Evolutionary conservation across 2,797 vertebrate genomes (phyloP), one percentile per base, ranked within the genome.

Genomic region (Gallinago stenura): DNA sequence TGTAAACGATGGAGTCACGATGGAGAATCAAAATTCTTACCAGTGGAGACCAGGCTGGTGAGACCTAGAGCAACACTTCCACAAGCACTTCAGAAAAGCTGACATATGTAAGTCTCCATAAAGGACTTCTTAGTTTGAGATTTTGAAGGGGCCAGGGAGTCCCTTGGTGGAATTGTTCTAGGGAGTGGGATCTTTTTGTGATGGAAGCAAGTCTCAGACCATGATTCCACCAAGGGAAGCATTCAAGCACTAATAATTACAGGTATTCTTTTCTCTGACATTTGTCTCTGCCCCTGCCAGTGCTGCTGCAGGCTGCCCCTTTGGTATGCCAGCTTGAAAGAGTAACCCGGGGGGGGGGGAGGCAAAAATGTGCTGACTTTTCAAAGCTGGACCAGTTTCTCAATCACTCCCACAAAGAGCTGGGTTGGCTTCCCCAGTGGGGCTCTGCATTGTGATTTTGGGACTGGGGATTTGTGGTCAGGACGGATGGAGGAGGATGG

Each of bases 91-190:
- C 14, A 50, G 62, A 61, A 21, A 88, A 25, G 21, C 78, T 77
- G 25, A 22, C 0, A 0, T 3, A 4, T 31, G 10, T 66, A 56
- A 28, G 6, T 46, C 18, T 54, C 57, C 2, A 0, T n/a, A 68
- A 76, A 66, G 13, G 33, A 37, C 58, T 41, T 50, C 6, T 51
- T 35, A 69, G 31, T 7, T 2, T 79, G 58, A 75, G 58, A 76
- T 56, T 89, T 83, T 25, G 17, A 88, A 90, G 76, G 17, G 15
- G 21, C 11, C 24, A 62, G 24, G 51, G 45, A 56, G 20, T 79
- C 4, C 25, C 26, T 66, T 25, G 10, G 28, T 70, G 37, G 41
- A 72, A 56, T 13, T 76, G 22, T 56, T 56, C 54, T 24, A 51
- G 37, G 65, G 20, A 66, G 9, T 39, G 54, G 6, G 9, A 64